Evolutionary conservation across 2,888 invertebrate species (phyloP), one percentile per base, ranked within the genome.

Genomic region (Eupithecia pulchellata): DNA sequence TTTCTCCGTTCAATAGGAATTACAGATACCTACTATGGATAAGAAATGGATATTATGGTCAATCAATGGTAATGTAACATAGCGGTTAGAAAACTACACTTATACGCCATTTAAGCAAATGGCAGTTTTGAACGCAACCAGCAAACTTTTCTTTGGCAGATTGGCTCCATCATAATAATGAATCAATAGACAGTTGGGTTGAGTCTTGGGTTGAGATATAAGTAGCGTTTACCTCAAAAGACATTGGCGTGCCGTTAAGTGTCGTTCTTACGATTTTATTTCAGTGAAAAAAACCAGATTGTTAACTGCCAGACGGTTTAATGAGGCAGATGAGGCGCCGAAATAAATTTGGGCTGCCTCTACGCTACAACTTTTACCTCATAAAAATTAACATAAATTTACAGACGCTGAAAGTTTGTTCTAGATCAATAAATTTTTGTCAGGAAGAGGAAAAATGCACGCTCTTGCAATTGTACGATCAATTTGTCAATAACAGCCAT

Each of bases 51-150:
- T 72, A 78, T 81, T 77, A 78, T 78, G 81, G 74, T 74, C 77
- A 77, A 81, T 75, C 76, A 74, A 78, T 79, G 77, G 61, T 72
- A 73, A 75, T 66, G 61, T 60, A 66, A 79, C 74, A 82, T 80
- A 82, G 86, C 79, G 85, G 86, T 88, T 86, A 86, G 85, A 88
- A 86, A 88, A 82, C 80, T 75, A 77, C 77, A 80, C 78, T 79
- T 77, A 77, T 77, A 77, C 77, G 76, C 73, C 78, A 80, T 81
- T 82, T 77, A 80, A 78, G 82, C 79, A 81, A 84, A 84, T 80
- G 77, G 79, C 65, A 64, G 65, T 69, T 74, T 74, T 68, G 66
- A 69, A 74, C 58, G 61, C 57, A 62, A 30, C 73, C 57, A 29
- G 29, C n/a, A 55, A 71, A 69, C 66, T 71, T 76, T 74, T 72